Evolutionary conservation across 2,797 vertebrate species (phyloP), one percentile per base, ranked within the genome.

Genomic region (Oophaga sylvatica): DNA sequence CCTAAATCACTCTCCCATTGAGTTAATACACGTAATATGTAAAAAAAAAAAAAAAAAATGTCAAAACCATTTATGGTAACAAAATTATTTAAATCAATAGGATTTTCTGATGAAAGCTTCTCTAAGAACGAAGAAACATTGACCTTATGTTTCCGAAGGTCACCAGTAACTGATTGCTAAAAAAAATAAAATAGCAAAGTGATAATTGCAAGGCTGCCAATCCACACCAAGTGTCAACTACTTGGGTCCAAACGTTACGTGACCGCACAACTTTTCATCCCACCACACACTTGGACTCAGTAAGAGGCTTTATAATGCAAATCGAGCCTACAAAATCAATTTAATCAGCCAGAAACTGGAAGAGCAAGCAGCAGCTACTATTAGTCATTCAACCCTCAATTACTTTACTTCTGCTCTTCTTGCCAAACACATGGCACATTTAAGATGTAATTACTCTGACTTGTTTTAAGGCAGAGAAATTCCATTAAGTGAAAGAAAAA

Each of bases 381-480:
- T 87, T 87, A 87, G 45, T 83, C 80, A 83, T 82, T 77, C 71
- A 82, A 65, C 57, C 80, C 71, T 78, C 71, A 83, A 87, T 78
- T 83, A 82, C 86, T 82, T 83, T 83, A 77, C 80, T 45, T 63
- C 45, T 77, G 6, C 70, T 59, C 80, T 68, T 68, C 80, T 68
- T 83, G 86, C 59, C 71, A 83, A 83, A 87, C 53, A 75, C 41
- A 87, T 76, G 59, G 62, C 62, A 68, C 71, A 83, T 45, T 75
- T 35, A 83, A 78, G 71, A 83, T 45, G 60, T 45, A 67, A 87
- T 83, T 87, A 82, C 68, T 87, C 79, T 87, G 70, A 71, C 84
- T 80, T 57, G 63, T 60, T 83, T 83, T 83, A 83, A 83, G 19
- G 48, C 60, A 35, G 22, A 67, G 17, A 75, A 67, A 85, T 57